Evolutionary conservation across 2,797 vertebrate species (phyloP), one percentile per base, ranked within the genome.

Genomic region (Decapterus maruadsi): DNA sequence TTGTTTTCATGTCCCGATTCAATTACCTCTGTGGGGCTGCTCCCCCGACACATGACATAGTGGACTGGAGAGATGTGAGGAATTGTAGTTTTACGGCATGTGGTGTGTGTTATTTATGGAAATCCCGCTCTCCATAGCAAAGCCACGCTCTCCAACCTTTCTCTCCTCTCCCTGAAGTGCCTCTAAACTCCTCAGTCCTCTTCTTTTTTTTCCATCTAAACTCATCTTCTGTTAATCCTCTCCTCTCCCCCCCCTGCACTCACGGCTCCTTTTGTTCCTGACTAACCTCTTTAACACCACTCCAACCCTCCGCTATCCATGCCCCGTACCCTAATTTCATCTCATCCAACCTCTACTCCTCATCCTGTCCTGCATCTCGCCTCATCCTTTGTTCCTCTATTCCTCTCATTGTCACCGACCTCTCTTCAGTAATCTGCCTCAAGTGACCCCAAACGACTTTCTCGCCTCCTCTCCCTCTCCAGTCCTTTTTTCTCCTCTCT

Each of bases 1-100:
- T 84, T 90, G 86, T 91, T 95, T 91, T 83, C 78, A 76, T 78
- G 86, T 73, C 85, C 87, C 82, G 72, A 89, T 92, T 93, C 87
- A 91, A 85, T 94, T 92, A 92, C 87, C 82, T 83, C 84, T 19
- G 59, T 53, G 75, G 76, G 87, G 84, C 86, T 26, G 11, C 82
- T 80, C 73, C 73, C 80, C 72, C 72, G 72, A 88, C 82, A 88
- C 75, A 78, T 75, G 81, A 79, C 87, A 80, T 43, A 66, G 56
- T 78, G 64, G 72, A 45, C 75, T 54, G 36, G 40, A 75, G 68
- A 81, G 68, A 86, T 51, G 31, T 45, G 4, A 81, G 68, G 72
- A 51, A 72, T 63, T 70, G 69, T 57, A 78, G 57, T 82, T 83
- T 74, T 78, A 88, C 34, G 78, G 55, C 83, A 79, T 86, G 67